Base-by-base conservation (phyloP, 2,113 vertebrate species). In the Philantomba maxwellii region DNA sequence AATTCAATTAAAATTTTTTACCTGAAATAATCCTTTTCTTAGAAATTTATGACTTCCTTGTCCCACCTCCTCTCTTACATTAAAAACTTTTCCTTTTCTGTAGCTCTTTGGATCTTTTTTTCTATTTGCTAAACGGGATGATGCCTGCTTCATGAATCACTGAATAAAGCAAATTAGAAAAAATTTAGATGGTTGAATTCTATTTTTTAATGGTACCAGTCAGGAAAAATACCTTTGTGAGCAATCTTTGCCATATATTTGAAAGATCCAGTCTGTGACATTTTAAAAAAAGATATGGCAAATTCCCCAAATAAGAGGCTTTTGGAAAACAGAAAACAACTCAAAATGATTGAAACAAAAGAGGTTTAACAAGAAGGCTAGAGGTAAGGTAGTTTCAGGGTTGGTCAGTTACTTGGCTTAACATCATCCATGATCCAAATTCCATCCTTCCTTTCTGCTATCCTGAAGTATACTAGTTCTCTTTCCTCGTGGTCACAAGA, bases 221-320 rank as follows among this genome's bases (percentile, higher is more conserved):
- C 82, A 80, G 36, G 39, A 82, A 95, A 97, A 92, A 96, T 81
- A 85, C 73, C 89, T 87, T 96, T 91, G 78, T 66, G 8, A 97
- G 53, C 14, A 87, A 87, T 21, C 60, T 62, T 43, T 70, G 30
- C 11, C 62, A 88, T n/a, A 47, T 86, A 88, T 93, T 84, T 70
- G n/a, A 88, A 97, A 91, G 36, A 94, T 36, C 21, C 26, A 89
- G 47, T 82, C 84, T 8, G 4, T 60, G 51, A 94, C 70, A 60
- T 53, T n/a, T 92, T 97, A 53, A 49, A 62, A 66, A 92, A 84
- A 83, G 30, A 78, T 13, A 82, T 33, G 86, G 5, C 78, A 94
- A 96, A 81, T 43, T 77, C 36, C 28, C 57, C 3, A 49, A 70
- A 25, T 14, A 78, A 70, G 49, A 36, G 45, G 60, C n/a, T 97